Conservation (phyloP, 2,888 invertebrate species). For the Sarcophaga carnaria region DNA sequence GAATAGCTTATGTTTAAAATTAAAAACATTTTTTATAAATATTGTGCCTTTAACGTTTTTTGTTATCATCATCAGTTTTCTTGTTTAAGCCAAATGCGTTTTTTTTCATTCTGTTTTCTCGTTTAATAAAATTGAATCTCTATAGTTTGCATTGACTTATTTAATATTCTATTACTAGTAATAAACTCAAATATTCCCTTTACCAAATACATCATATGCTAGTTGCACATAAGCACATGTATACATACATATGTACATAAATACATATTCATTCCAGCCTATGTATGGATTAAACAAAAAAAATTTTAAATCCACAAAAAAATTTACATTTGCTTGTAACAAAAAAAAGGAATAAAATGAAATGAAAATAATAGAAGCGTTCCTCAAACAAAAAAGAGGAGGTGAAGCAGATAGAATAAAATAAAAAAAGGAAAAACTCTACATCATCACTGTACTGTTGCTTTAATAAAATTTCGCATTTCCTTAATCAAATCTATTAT, state of each 20-base stretch:
- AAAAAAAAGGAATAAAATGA: background rate
- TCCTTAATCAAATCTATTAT: slow-evolving; percentile 66
- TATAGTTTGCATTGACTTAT: too few species aligned
- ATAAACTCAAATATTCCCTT: background rate
- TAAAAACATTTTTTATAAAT: too few species aligned
- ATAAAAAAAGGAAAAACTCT: slow-evolving; percentile 13
- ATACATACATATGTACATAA: background rate
- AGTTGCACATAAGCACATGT: background rate
- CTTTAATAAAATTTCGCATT: slow-evolving; percentile 59
- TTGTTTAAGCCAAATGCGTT: too few species aligned
- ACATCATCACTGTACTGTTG: slow-evolving; percentile 10
- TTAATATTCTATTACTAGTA: background rate
- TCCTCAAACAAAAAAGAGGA: slow-evolving; percentile 18
- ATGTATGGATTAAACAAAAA: slow-evolving; percentile 7
- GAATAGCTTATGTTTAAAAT: too few species aligned
- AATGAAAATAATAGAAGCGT: background rate
- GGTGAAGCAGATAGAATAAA: background rate
- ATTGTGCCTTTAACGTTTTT: too few species aligned
- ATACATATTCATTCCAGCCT: background rate
- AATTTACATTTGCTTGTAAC: slow-evolving; percentile 34
- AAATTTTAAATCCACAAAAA: slow-evolving; percentile 25
- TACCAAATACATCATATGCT: background rate
- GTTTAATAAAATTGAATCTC: too few species aligned
- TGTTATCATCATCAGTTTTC: too few species aligned
- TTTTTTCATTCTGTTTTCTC: too few species aligned